Conservation (phyloP, 23 tunicate genomes). For the Aplidium turbinatum region DNA sequence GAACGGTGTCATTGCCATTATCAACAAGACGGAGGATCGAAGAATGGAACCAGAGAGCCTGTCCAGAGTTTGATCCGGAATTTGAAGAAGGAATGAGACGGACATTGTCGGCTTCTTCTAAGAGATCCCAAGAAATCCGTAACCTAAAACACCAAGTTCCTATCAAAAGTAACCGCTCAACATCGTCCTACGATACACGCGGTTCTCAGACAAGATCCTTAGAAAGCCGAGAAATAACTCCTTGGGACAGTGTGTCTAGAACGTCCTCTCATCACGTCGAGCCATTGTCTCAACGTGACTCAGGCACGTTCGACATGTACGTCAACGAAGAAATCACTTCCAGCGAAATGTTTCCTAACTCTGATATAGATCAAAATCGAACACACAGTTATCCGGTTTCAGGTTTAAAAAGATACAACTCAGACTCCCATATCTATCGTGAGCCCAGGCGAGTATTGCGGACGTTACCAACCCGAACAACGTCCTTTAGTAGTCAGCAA, state of each 20-base stretch:
- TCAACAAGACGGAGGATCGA: conserved; percentile 16
- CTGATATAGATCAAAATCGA: neutral
- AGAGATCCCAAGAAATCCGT: neutral
- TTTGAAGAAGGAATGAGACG: neutral
- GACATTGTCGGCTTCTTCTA: neutral
- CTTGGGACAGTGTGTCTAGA: conserved; percentile 12
- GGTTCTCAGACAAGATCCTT: neutral
- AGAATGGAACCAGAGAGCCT: conserved; percentile 37
- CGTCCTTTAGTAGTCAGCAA: neutral
- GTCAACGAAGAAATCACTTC: conserved; percentile 13
- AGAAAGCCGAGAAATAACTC: conserved; percentile 4
- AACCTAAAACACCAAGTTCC: neutral
- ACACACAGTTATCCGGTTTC: neutral
- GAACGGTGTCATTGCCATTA: conserved; percentile 21
- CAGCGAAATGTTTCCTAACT: neutral
- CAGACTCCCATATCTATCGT: neutral
- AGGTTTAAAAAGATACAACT: neutral
- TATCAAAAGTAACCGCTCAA: neutral
- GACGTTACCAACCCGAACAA: neutral
- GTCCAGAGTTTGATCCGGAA: neutral
- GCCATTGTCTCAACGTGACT: conserved; percentile 11
- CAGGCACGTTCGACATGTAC: conserved; percentile 33
- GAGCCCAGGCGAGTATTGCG: neutral
- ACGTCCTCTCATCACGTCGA: neutral
- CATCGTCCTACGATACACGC: neutral